Base-by-base conservation (phyloP, 2,888 invertebrate genomes). In the Rugalucina vietnamica region DNA sequence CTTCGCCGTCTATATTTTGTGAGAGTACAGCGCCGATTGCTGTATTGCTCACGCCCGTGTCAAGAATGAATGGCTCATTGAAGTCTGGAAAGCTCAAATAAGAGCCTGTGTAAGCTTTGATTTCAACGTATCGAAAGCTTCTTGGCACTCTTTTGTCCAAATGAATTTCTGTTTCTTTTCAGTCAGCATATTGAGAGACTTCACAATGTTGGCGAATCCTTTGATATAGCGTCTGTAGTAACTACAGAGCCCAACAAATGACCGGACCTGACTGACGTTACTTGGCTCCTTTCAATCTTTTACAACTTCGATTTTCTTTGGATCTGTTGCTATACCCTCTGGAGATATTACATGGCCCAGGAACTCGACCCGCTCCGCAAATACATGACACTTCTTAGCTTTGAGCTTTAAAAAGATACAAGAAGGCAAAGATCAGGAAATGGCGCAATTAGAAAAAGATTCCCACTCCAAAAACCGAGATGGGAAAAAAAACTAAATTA, bases 391-490 rank as follows among this genome's bases (percentile, higher is more conserved):
- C 14, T 43, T 43, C n/a, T n/a, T n/a, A n/a, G 71, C 34, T 37
- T 71, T 71, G 18, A 71, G 39, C 18, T 71, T 71, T 37, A 71
- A 54, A n/a, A n/a, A n/a, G n/a, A n/a, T n/a, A n/a, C n/a, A n/a
- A n/a, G n/a, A n/a, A n/a, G n/a, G n/a, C n/a, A n/a, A n/a, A n/a
- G n/a, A n/a, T n/a, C n/a, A n/a, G n/a, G n/a, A n/a, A n/a, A n/a
- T n/a, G n/a, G n/a, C n/a, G n/a, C n/a, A n/a, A n/a, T n/a, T n/a
- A n/a, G n/a, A n/a, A n/a, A n/a, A n/a, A n/a, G n/a, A n/a, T n/a
- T n/a, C n/a, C n/a, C n/a, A n/a, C n/a, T n/a, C n/a, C n/a, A n/a
- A n/a, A n/a, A n/a, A n/a, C n/a, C n/a, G n/a, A n/a, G n/a, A n/a
- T n/a, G n/a, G n/a, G n/a, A n/a, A n/a, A n/a, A n/a, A n/a, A n/a